Base-by-base conservation (phyloP, 2,888 invertebrate species). In the Eupelmus urozonus region DNA sequence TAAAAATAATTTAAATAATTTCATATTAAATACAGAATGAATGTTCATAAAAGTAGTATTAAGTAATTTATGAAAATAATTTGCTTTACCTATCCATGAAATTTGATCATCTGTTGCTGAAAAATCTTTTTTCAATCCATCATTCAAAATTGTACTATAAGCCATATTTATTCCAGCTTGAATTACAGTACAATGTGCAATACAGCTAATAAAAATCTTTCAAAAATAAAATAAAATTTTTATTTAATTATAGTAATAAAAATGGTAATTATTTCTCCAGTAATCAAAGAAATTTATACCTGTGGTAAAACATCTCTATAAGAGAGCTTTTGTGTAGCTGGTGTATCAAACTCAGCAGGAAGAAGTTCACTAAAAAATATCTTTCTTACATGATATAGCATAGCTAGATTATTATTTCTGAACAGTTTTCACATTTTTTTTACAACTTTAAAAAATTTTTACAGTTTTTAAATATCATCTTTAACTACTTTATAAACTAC, bases 101-200 rank as follows among this genome's bases (percentile, higher is more conserved):
- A 90, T 91, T 84, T 92, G 88, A 34, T 89, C 87, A 77, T 89
- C 90, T 53, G 72, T 88, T 84, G 11, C 5, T 29, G 45, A 34
- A 62, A 75, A 71, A 57, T 80, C 69, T 20, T 85, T 85, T 75
- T 89, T 84, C 57, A 93, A 87, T 80, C 92, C 92, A 11, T 92
- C 91, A 72, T 92, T 84, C 71, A 93, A 87, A 65, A 93, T 89
- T 7, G 92, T 92, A 82, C 92, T 92, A 83, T 91, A 93, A 0
- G 92, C 90, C 91, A 93, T 91, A 83, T 92, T 92, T 63, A 92
- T 89, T 29, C 93, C 93, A 20, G 91, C 91, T 83, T 92, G 92
- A 76, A 92, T 91, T 0, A 91, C 92, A 59, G 91, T 86, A 73
- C 90, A 88, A 81, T 91, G 90, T 0, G 90, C 90, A 70, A 91